Evolutionary conservation across 2,113 vertebrate species (phyloP).

Genomic region (Symphodus melops): DNA sequence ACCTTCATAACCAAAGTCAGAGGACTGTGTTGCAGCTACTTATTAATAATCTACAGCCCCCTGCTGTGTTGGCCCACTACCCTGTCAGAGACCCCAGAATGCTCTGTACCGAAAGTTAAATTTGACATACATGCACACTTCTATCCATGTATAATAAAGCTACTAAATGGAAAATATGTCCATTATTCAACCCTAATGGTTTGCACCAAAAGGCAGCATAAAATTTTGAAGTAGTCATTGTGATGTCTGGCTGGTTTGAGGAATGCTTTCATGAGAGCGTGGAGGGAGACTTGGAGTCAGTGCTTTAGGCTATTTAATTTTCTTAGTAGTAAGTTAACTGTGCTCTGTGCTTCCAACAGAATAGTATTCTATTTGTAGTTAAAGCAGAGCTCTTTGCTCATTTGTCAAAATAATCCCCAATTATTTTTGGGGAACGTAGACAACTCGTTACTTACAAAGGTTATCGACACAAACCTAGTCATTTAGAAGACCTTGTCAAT

Average conservation of each 20-base stretch:
- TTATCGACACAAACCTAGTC: no score
- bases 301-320: no score
- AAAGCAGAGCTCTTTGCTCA: no score
- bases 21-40: constrained; percentile 42
- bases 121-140: neutral
- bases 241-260: neutral
- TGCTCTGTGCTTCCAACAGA: no score
- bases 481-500: no score
- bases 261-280: neutral
- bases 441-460: no score
- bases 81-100: constrained; percentile 27
- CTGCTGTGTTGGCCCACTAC: constrained; percentile 41
- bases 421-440: no score
- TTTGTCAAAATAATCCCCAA: no score
- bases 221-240: neutral
- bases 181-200: neutral
- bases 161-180: neutral
- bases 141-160: neutral
- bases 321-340: no score
- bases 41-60: constrained; percentile 71
- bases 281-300: no score
- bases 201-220: neutral
- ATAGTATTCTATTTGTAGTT: no score
- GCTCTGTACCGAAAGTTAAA: constrained; percentile 1
- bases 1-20: constrained; percentile 42